Evolutionary conservation across 2,113 vertebrate genomes (phyloP).

Genomic region (Drymodes brunneopygia): DNA sequence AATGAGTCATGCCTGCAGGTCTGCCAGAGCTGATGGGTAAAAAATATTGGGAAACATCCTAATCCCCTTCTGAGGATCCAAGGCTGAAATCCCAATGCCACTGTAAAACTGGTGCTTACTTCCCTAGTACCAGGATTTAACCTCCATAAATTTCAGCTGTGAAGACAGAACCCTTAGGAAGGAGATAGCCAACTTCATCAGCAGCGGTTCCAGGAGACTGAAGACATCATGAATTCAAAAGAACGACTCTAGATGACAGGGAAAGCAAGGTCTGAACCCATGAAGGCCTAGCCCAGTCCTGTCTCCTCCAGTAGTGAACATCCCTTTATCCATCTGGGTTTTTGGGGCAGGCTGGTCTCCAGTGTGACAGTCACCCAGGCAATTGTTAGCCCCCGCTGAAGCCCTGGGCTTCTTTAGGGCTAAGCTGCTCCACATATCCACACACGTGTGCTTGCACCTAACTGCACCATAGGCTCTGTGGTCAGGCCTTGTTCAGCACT

Average conservation of each 20-base stretch:
- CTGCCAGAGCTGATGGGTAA: background rate
- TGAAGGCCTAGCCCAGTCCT: background rate
- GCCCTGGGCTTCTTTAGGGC: background rate
- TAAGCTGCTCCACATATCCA: background rate
- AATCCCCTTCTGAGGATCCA: background rate
- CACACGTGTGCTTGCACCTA: background rate
- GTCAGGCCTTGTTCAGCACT: background rate
- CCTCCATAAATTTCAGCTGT: background rate
- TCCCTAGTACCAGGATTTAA: background rate
- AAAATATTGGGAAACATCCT: background rate
- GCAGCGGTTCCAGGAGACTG: background rate
- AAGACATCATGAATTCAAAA: background rate
- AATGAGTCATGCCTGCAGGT: background rate
- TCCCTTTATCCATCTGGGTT: background rate
- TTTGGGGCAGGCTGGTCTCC: background rate
- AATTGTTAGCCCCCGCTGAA: background rate
- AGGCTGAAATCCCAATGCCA: conserved; percentile 1
- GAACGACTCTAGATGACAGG: background rate
- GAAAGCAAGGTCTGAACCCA: background rate
- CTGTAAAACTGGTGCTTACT: background rate
- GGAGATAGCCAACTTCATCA: background rate
- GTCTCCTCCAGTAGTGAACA: background rate
- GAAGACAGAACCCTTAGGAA: background rate
- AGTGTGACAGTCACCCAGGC: background rate
- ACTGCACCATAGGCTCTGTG: background rate